Base-by-base conservation (phyloP, 2,113 vertebrate species). In the Nibea coibor region DNA sequence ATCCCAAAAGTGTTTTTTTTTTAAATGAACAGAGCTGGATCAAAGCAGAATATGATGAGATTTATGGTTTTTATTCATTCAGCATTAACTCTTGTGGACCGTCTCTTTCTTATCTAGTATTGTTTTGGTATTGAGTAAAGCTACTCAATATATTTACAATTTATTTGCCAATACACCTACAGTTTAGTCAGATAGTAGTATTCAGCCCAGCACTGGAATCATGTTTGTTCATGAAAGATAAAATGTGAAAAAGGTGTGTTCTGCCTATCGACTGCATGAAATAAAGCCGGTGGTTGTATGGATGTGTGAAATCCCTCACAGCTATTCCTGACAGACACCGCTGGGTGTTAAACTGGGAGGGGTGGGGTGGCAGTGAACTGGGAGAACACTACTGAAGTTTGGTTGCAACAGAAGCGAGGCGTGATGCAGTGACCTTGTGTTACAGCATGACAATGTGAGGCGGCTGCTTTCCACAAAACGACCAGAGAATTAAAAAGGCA, bases 321-420 rank as follows among this genome's bases (percentile, higher is more conserved):
- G 83, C 87, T 85, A 90, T 88, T 90, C 47, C 80, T 80, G 82
- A 90, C 74, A 14, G 43, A 72, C 62, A 78, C 73, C 64, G 42
- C 68, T 3, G 71, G 5, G 57, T 85, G 66, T 48, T 78, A 42
- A 39, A 86, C 53, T 70, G 59, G 76, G 83, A 80, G 66, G 31
- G 56, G 59, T 9, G 20, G 50, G 54, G 10, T 43, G 81, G 72
- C 28, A 42, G 59, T 28, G 26, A 12, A 69, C 68, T 56, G 53
- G 63, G 72, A 70, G 50, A 75, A 11, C 28, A 72, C 42, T 14
- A 20, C 51, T 57, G 72, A 64, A 62, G 70, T 39, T 75, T 17
- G 3, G 50, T 24, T 68, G 24, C 8, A 47, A 57, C 64, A 57
- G 42, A 57, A 74, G 24, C 50, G 15, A 31, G 39, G 73, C 35